Evolutionary conservation across 2,888 invertebrate species (phyloP).

Genomic region (Cryptus viduatorius): DNA sequence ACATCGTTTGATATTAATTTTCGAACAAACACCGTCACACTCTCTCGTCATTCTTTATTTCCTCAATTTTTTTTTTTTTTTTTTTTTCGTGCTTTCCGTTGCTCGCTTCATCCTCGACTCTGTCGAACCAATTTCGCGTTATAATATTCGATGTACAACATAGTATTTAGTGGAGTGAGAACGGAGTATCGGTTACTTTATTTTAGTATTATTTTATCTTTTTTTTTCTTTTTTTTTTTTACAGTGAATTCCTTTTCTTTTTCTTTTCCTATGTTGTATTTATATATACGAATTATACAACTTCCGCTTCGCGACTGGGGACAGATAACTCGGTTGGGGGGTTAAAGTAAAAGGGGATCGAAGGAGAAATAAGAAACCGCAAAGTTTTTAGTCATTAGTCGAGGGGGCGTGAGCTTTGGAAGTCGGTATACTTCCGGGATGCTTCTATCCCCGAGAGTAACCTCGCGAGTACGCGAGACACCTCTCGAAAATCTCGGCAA

Average conservation of each 20-base stretch:
- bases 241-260: slow-evolving; percentile 22
- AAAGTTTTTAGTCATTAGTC: slow-evolving; percentile 52
- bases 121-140: slow-evolving; percentile 25
- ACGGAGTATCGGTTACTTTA: slow-evolving; percentile 30
- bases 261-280: slow-evolving; percentile 14
- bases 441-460: slow-evolving; percentile 27
- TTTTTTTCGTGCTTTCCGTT: not conserved
- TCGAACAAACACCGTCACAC: slow-evolving; percentile 52
- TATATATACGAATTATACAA: slow-evolving; percentile 52
- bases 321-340: slow-evolving; percentile 32
- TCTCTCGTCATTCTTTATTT: slow-evolving; percentile 19
- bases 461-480: slow-evolving; percentile 7
- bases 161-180: slow-evolving; percentile 30
- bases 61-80: slow-evolving; percentile 14
- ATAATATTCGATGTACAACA: slow-evolving; percentile 55
- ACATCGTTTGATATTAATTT: slow-evolving; percentile 74
- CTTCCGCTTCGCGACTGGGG: slow-evolving; percentile 44
- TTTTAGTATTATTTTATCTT: not conserved
- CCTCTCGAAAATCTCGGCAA: slow-evolving; percentile 48
- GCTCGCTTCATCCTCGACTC: not conserved
- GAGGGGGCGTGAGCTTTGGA: slow-evolving; percentile 37
- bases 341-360: slow-evolving; percentile 6
- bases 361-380: slow-evolving; percentile 12
- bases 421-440: slow-evolving; percentile 31
- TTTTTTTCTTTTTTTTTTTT: slow-evolving; percentile 23